These are phyloP conservation scores for Phortica magna DNA, from an alignment of 2,888 invertebrate genomes.

Conservation along the genomic window DNA sequence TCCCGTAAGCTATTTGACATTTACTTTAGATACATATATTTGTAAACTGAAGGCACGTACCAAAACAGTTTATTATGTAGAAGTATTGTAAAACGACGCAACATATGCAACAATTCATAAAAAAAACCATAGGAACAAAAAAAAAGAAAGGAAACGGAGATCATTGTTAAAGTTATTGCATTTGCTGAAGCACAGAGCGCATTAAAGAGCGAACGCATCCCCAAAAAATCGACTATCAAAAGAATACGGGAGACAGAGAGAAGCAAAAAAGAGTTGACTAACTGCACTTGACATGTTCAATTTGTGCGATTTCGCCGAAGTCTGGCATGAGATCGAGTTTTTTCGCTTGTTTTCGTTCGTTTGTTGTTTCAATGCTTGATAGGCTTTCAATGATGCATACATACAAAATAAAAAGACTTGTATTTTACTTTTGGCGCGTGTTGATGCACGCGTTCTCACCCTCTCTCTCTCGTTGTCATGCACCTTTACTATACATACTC, in stretches of 20 bases:
- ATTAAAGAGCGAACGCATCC: neutral
- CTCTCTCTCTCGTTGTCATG: slow-evolving; percentile 13
- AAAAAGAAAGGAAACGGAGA: neutral
- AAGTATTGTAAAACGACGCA: neutral
- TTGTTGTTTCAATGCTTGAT: too few relatives aligned
- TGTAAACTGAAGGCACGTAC: slow-evolving; percentile 48
- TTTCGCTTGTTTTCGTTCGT: too few relatives aligned
- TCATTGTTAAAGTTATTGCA: neutral
- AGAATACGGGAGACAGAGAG: neutral
- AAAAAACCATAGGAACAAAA: neutral
- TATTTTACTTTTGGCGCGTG: neutral
- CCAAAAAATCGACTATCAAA: neutral
- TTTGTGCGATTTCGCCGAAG: neutral
- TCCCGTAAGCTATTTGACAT: too few relatives aligned
- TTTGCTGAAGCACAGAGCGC: neutral
- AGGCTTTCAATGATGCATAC: neutral
- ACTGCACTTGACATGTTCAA: slow-evolving; percentile 28
- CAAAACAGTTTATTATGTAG: slow-evolving; percentile 33
- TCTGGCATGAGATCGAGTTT: neutral
- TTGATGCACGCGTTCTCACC: neutral
- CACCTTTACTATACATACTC: neutral
- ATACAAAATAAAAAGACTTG: neutral
- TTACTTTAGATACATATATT: neutral
- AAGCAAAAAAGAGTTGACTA: slow-evolving; percentile 4
- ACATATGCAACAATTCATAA: slow-evolving; percentile 1